phyloP scores from a whole-genome alignment of 2,888 invertebrate species.

The Latrodectus elegans region DNA sequence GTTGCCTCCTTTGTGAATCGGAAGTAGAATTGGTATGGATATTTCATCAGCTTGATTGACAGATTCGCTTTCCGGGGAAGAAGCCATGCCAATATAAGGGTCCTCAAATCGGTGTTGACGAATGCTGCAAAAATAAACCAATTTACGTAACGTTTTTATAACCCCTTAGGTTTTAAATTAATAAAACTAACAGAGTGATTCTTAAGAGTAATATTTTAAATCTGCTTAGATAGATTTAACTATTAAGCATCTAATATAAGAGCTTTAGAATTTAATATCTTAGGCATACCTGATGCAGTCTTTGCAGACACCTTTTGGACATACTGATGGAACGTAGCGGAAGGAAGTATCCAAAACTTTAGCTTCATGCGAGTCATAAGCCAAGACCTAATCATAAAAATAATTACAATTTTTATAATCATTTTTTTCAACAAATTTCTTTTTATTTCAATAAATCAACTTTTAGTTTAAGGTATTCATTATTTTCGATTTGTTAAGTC shows the following conservation, averaged over 20 bases:
- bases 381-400: slow-evolving; percentile 53
- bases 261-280: not conserved
- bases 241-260: no score
- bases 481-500: no score
- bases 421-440: not conserved
- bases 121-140: slow-evolving; percentile 37
- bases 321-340: slow-evolving; percentile 58
- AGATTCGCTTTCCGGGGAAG: slow-evolving; percentile 26
- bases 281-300: slow-evolving; percentile 58
- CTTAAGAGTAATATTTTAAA: no score
- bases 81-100: slow-evolving; percentile 48
- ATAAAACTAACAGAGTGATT: no score
- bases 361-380: slow-evolving; percentile 65
- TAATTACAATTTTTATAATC: not conserved
- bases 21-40: slow-evolving; percentile 69
- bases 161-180: no score
- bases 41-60: slow-evolving; percentile 52
- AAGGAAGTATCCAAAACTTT: slow-evolving; percentile 62
- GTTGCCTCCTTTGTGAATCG: slow-evolving; percentile 74
- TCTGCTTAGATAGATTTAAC: no score
- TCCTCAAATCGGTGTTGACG: slow-evolving; percentile 65
- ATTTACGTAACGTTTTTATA: no score
- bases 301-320: slow-evolving; percentile 67
- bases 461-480: no score
- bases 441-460: no score